Evolutionary conservation across 1,140 invertebrate species (phyloP).

Genomic region (Apolygus lucorum): DNA sequence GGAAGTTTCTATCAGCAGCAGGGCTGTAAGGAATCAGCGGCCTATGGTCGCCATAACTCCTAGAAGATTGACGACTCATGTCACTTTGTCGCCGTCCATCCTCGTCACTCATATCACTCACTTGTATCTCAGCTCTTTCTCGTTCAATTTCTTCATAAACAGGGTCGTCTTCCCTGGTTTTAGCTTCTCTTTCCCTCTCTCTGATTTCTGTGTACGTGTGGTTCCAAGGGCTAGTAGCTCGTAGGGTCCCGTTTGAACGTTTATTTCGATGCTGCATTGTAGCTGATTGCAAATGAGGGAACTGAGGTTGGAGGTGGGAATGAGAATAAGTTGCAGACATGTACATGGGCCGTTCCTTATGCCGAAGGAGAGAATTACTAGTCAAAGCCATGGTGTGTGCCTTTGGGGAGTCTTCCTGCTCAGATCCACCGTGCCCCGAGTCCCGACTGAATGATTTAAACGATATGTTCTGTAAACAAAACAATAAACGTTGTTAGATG

Average conservation of each 20-base stretch:
- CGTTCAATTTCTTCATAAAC: slow-evolving; percentile 75
- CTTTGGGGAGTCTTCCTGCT: slow-evolving; percentile 53
- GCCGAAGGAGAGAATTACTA: slow-evolving; percentile 23
- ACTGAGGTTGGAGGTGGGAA: slow-evolving; percentile 27
- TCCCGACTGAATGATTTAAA: slow-evolving; percentile 58
- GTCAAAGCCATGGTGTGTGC: slow-evolving; percentile 45
- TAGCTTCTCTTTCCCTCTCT: slow-evolving; percentile 42
- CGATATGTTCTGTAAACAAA: slow-evolving; percentile 56
- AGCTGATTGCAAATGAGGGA: slow-evolving; percentile 22
- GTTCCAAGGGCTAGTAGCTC: slow-evolving; percentile 42
- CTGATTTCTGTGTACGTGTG: slow-evolving; percentile 54
- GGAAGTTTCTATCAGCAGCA: slow-evolving; percentile 40
- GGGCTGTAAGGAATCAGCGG: slow-evolving; percentile 61
- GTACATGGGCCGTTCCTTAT: slow-evolving; percentile 26
- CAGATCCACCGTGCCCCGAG: slow-evolving; percentile 53
- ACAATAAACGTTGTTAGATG: slow-evolving; percentile 33
- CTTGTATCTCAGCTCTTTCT: slow-evolving; percentile 51
- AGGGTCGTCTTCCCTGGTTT: slow-evolving; percentile 60
- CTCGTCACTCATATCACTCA: slow-evolving; percentile 71
- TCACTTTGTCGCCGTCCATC: slow-evolving; percentile 65
- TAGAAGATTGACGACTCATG: slow-evolving; percentile 62
- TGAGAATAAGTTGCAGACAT: slow-evolving; percentile 30
- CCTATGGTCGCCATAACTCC: slow-evolving; percentile 69
- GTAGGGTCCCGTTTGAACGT: slow-evolving; percentile 34
- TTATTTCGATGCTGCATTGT: slow-evolving; percentile 39